Percentiles rank a stretch among this genome's conserved stretches.
phyloP scores from a whole-genome alignment of 2,888 invertebrate genomes.

The Laothoe populi region DNA sequence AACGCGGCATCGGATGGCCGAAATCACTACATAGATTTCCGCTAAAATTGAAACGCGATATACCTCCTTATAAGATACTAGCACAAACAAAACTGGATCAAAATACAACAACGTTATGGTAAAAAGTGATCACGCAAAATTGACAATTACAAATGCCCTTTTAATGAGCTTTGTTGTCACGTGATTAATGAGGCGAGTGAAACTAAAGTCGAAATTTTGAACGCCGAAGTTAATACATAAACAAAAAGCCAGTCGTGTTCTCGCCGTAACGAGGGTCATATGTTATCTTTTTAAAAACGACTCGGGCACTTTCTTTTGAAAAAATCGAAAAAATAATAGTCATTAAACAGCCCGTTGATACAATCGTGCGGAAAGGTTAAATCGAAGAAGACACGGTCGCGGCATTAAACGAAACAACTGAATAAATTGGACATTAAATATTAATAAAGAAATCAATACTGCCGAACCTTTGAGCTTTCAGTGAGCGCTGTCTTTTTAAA shows the following conservation, averaged over 20 bases:
- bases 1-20: no score
- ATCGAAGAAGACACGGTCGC: constrained; percentile 25
- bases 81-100: constrained; percentile 40
- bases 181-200: constrained; percentile 71
- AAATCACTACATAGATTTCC: no score
- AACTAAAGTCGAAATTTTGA: constrained; percentile 49
- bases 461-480: background rate
- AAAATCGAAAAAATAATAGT: constrained; percentile 21
- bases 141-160: constrained; percentile 78
- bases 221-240: constrained; percentile 36
- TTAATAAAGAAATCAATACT: constrained; percentile 24
- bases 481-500: constrained; percentile 13
- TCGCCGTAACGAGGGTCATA: constrained; percentile 23
- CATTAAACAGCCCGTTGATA: constrained; percentile 26
- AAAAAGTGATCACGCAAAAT: constrained; percentile 55
- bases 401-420: constrained; percentile 20
- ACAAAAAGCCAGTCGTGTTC: constrained; percentile 30
- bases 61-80: no score
- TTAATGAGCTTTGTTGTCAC: constrained; percentile 77
- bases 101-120: constrained; percentile 47
- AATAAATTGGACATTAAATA: constrained; percentile 25
- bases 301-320: constrained; percentile 13
- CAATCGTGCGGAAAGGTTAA: constrained; percentile 26
- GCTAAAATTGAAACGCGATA: no score
- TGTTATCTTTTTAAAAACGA: constrained; percentile 25